Conservation (phyloP, 2,888 invertebrate genomes). For the Blastobasis lacticolella region DNA sequence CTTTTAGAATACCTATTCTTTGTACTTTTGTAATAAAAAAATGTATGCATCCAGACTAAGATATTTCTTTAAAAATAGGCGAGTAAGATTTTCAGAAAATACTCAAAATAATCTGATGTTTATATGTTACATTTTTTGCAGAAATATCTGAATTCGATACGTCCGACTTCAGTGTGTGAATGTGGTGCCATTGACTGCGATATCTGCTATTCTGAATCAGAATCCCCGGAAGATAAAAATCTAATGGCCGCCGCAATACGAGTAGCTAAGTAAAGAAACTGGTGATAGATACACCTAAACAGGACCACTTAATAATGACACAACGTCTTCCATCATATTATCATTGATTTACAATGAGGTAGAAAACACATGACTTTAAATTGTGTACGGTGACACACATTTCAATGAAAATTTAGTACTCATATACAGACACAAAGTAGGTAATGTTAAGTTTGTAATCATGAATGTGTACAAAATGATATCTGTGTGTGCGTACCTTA, state of each 20-base stretch:
- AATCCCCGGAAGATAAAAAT: slow-evolving; percentile 60
- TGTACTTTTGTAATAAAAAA: too few relatives aligned
- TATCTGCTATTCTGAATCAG: slow-evolving; percentile 63
- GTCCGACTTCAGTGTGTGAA: slow-evolving; percentile 82
- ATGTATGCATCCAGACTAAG: too few relatives aligned
- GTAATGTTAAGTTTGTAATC: too few relatives aligned
- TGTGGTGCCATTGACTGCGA: slow-evolving; percentile 88
- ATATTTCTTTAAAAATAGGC: too few relatives aligned
- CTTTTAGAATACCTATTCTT: too few relatives aligned
- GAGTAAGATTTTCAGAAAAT: too few relatives aligned
- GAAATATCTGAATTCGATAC: slow-evolving; percentile 84
- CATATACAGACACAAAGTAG: too few relatives aligned
- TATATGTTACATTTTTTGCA: slow-evolving; percentile 52
- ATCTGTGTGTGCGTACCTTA: too few relatives aligned
- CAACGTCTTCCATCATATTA: slow-evolving; percentile 44
- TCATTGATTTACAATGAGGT: slow-evolving; percentile 44
- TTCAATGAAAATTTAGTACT: neutral
- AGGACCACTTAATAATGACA: slow-evolving; percentile 41
- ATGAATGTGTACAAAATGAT: too few relatives aligned
- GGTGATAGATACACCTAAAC: slow-evolving; percentile 23
- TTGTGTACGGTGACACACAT: slow-evolving; percentile 21
- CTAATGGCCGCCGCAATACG: slow-evolving; percentile 38
- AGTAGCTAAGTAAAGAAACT: neutral
- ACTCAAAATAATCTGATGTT: too few relatives aligned
- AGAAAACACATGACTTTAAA: slow-evolving; percentile 48